A percentile compares a stretch with the other conserved stretches of the same genome.
These are phyloP conservation scores for Urocyon cinereoargenteus DNA, from an alignment of 2,797 vertebrate species.

Conservation along the genomic window DNA sequence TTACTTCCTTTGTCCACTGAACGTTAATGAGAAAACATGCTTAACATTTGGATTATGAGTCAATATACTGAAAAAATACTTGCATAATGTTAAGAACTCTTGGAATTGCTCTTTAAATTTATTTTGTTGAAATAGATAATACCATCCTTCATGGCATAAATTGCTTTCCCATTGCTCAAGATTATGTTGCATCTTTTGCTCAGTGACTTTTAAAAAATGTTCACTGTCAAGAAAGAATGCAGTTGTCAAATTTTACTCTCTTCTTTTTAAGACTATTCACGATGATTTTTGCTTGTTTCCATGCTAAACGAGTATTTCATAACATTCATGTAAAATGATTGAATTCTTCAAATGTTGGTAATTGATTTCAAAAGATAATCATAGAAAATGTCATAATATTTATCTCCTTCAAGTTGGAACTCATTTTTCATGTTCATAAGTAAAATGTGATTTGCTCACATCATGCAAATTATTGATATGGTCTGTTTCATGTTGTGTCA, in stretches of 20 bases:
- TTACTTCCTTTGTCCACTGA: conserved; percentile 4
- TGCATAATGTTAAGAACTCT: background rate
- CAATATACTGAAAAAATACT: background rate
- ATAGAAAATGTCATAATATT: background rate
- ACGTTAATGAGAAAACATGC: background rate
- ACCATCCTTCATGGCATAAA: background rate
- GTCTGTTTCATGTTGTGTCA: background rate
- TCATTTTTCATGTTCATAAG: conserved; percentile 45
- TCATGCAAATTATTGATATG: background rate
- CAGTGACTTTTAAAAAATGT: background rate
- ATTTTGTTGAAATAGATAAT: background rate
- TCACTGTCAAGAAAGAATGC: background rate
- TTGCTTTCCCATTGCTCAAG: background rate
- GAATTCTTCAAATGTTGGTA: background rate
- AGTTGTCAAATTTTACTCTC: background rate
- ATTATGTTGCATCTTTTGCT: background rate
- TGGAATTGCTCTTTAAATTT: background rate
- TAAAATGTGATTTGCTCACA: background rate
- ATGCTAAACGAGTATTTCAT: background rate
- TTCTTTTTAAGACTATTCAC: background rate
- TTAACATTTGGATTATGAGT: background rate
- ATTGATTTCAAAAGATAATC: background rate
- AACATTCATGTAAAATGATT: background rate
- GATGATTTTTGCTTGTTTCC: background rate
- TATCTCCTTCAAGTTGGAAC: background rate